Conservation (phyloP, 1,140 invertebrate genomes). For the Thereuonema tuberculata region DNA sequence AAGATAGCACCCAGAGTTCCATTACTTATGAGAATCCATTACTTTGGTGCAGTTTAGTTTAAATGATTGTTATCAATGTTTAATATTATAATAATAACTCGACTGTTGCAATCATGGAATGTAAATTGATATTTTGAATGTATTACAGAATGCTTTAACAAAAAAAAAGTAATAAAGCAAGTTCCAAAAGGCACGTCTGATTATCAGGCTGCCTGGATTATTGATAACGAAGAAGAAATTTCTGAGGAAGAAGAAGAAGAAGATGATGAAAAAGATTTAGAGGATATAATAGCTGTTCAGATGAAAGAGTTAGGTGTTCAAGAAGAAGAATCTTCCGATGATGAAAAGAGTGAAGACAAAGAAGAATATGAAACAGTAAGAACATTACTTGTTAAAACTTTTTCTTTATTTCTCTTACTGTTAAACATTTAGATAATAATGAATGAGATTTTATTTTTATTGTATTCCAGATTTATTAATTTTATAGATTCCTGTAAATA, state of each 20-base stretch:
- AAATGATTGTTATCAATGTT: too few relatives aligned
- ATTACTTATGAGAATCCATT: too few relatives aligned
- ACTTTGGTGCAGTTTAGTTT: too few relatives aligned
- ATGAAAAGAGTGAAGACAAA: constrained; percentile 11
- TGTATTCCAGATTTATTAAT: too few relatives aligned
- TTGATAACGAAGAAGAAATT: constrained; percentile 45
- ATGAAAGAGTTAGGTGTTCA: constrained; percentile 1
- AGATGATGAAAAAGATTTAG: constrained; percentile 22
- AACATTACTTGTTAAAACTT: too few relatives aligned
- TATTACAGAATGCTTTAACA: too few relatives aligned
- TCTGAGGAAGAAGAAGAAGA: constrained; percentile 21
- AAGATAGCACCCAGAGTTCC: too few relatives aligned
- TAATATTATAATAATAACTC: background rate
- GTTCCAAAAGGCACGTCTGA: constrained; percentile 89
- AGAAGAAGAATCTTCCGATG: background rate
- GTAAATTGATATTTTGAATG: background rate
- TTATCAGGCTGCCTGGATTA: constrained; percentile 94
- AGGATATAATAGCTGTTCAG: constrained; percentile 22
- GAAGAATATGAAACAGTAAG: constrained; percentile 16
- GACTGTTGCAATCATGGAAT: background rate
- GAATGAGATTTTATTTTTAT: too few relatives aligned
- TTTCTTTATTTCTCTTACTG: background rate
- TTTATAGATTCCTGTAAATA: too few relatives aligned
- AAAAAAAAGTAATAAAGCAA: constrained; percentile 52
- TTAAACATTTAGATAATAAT: too few relatives aligned